Evolutionary conservation across 2,113 vertebrate genomes (phyloP).

Genomic region (Philantomba maxwellii): DNA sequence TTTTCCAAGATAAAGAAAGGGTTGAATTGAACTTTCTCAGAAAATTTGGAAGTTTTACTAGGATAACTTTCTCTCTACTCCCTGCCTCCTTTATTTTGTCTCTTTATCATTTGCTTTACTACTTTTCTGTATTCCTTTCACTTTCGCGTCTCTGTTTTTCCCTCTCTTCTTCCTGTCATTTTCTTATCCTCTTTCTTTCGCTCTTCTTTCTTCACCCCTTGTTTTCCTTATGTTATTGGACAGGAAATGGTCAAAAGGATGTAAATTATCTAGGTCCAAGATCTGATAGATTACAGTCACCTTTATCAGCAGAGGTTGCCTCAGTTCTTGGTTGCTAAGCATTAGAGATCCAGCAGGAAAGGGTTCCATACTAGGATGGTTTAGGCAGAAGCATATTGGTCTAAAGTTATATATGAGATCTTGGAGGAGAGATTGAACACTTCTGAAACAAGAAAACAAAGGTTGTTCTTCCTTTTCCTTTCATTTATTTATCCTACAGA

Average conservation of each 20-base stretch:
- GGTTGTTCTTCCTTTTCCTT: accelerated
- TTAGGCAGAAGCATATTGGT: background rate
- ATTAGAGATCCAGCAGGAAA: background rate
- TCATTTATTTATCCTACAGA: background rate
- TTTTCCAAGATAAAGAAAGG: background rate
- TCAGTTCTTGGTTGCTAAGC: background rate
- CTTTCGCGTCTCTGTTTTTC: background rate
- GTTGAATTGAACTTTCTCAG: background rate
- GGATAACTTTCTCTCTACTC: background rate
- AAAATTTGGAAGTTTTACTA: background rate
- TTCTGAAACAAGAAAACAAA: background rate
- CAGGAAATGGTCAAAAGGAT: background rate
- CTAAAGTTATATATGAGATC: background rate
- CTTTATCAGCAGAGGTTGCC: background rate
- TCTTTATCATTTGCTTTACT: background rate
- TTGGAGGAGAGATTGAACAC: background rate
- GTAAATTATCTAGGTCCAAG: background rate
- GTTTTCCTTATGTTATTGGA: background rate
- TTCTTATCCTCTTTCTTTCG: background rate
- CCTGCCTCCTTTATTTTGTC: background rate
- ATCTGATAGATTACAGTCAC: background rate
- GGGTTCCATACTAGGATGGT: background rate
- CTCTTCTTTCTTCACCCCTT: background rate
- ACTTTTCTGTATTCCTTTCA: background rate
- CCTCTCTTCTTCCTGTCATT: background rate